These are phyloP conservation scores for Sialia sialis DNA, from an alignment of 2,113 vertebrate genomes.

Conservation along the genomic window DNA sequence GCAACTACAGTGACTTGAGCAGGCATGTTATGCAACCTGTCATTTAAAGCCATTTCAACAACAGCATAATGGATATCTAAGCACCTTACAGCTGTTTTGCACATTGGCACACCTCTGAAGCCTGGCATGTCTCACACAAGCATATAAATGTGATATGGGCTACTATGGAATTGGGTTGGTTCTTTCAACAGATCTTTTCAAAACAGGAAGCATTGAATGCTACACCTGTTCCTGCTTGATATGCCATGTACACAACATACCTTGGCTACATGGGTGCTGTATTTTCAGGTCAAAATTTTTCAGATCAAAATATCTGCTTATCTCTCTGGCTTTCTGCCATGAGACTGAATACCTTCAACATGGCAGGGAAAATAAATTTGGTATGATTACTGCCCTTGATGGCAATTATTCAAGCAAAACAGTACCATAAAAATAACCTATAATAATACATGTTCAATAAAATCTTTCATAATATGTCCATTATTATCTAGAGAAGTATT, in stretches of 20 bases:
- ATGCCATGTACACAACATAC: background rate
- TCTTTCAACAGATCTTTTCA: background rate
- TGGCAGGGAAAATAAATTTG: background rate
- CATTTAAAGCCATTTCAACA: background rate
- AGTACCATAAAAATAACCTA: background rate
- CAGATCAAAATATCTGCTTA: background rate
- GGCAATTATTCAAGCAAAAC: background rate
- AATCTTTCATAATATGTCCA: slow-evolving; percentile 17
- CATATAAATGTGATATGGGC: background rate
- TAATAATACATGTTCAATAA: background rate
- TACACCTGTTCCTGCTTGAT: background rate
- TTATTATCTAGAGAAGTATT: slow-evolving; percentile 9
- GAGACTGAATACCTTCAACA: background rate
- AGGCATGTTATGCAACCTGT: background rate
- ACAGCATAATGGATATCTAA: background rate
- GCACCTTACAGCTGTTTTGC: background rate
- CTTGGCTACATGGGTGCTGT: background rate
- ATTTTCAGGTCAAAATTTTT: background rate
- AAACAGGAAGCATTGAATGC: background rate
- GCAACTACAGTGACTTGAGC: background rate
- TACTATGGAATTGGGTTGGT: background rate
- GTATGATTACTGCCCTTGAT: background rate
- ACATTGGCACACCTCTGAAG: background rate
- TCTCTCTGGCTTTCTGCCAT: background rate
- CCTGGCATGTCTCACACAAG: background rate